Evolutionary conservation across 2,797 vertebrate genomes (phyloP), one percentile per base, ranked within the genome.

Genomic region (Acanthurus tractus): DNA sequence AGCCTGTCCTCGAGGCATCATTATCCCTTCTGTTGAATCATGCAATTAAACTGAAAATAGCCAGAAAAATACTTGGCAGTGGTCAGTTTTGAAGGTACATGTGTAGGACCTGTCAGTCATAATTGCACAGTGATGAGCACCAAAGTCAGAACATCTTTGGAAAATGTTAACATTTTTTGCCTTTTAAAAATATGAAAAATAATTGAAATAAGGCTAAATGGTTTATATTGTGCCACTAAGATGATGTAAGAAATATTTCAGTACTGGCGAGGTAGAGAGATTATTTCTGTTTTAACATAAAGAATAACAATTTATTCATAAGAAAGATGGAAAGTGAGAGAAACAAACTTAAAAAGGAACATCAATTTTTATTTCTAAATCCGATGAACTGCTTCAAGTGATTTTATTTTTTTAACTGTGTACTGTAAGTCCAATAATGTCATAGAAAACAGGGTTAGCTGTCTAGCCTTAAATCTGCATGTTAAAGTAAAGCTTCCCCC

Each of bases 1-100:
- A 76, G 73, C 61, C 50, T 59, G 64, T 77, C 81, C 86, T 70
- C 63, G 48, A 82, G 84, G 81, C 86, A 66, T 76, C 74, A 61
- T 81, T 57, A 57, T 80, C 70, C 38, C 74, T 53, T 63, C 74
- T 81, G 72, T 73, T 78, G 67, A 88, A 72, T 84, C 76, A 70
- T 59, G 64, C 87, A 76, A 75, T 78, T 65, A 82, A 67, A 61
- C 57, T 40, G 70, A 74, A 79, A 76, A 76, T 74, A 61, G 56
- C 34, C 68, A 81, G 76, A 66, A 55, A 83, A 82, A 63, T 14
- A 56, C 56, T 74, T 63, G 71, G 57, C 71, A 44, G 29, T 48
- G 64, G 52, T 72, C 22, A 46, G 38, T 71, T 29, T 55, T 49
- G 20, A 34, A 6, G 42, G 56, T 48, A 49, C 44, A n/a, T 36